Base-by-base conservation (phyloP, 2,113 vertebrate genomes). In the Sporophila hypoxantha region DNA sequence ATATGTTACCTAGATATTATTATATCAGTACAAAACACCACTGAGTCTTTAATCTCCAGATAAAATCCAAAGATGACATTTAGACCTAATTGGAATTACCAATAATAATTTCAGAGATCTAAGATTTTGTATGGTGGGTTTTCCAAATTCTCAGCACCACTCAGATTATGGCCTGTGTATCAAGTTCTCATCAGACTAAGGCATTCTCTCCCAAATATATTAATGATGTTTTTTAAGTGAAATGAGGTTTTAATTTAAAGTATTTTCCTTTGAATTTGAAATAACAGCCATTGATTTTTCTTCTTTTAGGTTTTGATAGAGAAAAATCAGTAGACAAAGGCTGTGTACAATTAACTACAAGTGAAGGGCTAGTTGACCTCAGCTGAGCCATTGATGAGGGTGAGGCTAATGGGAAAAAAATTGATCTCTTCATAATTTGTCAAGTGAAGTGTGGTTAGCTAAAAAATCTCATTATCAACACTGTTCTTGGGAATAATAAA, bases 371-470 rank as follows among this genome's bases (percentile, higher is more conserved):
- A 86, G 88, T 89, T 95, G 92, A 95, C 89, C 83, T 94, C 81
- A 73, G 67, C 89, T 78, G 76, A 89, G 76, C 62, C 85, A 86
- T 87, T 95, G 95, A 95, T 94, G 91, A 95, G 52, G 84, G 71
- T 68, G 78, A 95, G 53, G 53, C 76, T 92, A 96, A 96, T 91
- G 76, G 90, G 91, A 82, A 89, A 95, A 93, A 95, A 88, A 93
- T 77, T 91, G 95, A 96, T 96, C 85, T 92, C 86, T 94, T 96
- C 79, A 89, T 94, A 95, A 94, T 95, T 95, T 91, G 75, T 95
- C 91, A 93, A 87, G 89, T 61, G 85, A 96, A 94, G 57, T 88
- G 90, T 67, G 68, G 90, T 88, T 95, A 78, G 87, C 85, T 89
- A 85, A 93, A 96, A 93, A 93, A 92, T 95, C 91, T 92, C 84